Conservation (phyloP, 2,888 invertebrate species). For the Orchesellides sinensis region DNA sequence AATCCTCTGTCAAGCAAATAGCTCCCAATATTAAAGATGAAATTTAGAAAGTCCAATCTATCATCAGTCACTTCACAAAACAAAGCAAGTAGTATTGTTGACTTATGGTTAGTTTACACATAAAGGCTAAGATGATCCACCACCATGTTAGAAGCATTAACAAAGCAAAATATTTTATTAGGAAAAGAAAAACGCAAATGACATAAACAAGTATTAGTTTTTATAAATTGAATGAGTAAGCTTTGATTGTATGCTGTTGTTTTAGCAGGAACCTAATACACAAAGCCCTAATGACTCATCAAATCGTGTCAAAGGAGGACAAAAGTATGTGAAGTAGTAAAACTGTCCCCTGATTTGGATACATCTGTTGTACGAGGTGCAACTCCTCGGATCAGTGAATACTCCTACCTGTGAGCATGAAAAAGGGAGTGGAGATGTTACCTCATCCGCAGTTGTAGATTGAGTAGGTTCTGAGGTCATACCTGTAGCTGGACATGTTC, state of each 20-base stretch:
- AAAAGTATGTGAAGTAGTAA: conserved; percentile 12
- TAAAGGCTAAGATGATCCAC: not conserved
- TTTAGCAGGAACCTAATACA: conserved; percentile 15
- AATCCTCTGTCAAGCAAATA: too few relatives aligned
- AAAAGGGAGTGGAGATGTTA: not conserved
- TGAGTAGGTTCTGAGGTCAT: not conserved
- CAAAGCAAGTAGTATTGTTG: too few relatives aligned
- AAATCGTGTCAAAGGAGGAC: conserved; percentile 10
- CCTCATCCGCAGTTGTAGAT: not conserved
- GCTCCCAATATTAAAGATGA: too few relatives aligned
- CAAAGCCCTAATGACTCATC: not conserved
- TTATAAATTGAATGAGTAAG: too few relatives aligned
- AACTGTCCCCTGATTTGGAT: not conserved
- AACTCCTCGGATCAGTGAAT: conserved; percentile 8
- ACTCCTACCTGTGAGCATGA: not conserved
- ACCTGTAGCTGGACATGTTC: conserved; percentile 33
- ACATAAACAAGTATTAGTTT: not conserved
- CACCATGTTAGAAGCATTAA: not conserved
- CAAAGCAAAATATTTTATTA: not conserved
- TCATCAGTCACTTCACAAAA: too few relatives aligned
- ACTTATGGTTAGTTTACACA: too few relatives aligned
- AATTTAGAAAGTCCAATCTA: too few relatives aligned
- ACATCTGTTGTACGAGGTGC: conserved; percentile 18
- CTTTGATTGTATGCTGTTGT: too few relatives aligned
- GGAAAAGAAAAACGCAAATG: too few relatives aligned